A percentile compares a stretch with the other conserved stretches of the same genome.
Evolutionary conservation across 2,113 vertebrate species (phyloP).

Genomic region (Dipodomys stephensi): DNA sequence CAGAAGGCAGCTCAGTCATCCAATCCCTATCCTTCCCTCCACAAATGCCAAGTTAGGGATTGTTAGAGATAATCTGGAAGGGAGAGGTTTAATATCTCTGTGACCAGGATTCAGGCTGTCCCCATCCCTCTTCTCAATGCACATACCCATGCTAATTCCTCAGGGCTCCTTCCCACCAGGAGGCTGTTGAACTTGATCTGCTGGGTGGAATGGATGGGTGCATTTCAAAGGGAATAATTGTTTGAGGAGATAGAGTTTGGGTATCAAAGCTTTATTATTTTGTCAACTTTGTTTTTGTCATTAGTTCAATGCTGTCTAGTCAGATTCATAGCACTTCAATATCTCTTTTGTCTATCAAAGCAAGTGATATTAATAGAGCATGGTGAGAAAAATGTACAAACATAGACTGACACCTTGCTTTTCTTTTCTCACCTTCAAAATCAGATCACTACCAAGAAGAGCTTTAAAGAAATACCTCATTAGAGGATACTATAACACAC

Average conservation of each 20-base stretch:
- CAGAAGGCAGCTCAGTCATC: neutral
- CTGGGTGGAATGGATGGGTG: neutral
- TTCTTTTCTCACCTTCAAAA: conserved; percentile 21
- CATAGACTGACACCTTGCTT: conserved; percentile 13
- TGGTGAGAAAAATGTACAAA: neutral
- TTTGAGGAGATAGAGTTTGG: neutral
- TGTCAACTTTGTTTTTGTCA: neutral
- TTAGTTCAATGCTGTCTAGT: neutral
- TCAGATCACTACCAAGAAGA: neutral
- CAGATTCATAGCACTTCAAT: conserved; percentile 13
- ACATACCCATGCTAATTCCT: neutral
- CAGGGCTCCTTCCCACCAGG: neutral
- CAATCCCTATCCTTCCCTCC: neutral
- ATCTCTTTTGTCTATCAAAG: conserved; percentile 44
- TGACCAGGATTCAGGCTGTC: neutral
- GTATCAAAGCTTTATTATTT: conserved; percentile 36
- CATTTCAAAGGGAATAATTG: neutral
- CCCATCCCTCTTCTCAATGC: accelerated
- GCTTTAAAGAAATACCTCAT: conserved; percentile 33
- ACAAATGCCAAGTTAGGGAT: neutral
- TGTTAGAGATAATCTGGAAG: neutral
- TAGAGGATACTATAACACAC: neutral
- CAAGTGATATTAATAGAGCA: neutral
- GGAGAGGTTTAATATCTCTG: neutral
- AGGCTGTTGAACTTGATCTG: neutral